phyloP scores from a whole-genome alignment of 2,797 vertebrate species.

The Trichosurus vulpecula region DNA sequence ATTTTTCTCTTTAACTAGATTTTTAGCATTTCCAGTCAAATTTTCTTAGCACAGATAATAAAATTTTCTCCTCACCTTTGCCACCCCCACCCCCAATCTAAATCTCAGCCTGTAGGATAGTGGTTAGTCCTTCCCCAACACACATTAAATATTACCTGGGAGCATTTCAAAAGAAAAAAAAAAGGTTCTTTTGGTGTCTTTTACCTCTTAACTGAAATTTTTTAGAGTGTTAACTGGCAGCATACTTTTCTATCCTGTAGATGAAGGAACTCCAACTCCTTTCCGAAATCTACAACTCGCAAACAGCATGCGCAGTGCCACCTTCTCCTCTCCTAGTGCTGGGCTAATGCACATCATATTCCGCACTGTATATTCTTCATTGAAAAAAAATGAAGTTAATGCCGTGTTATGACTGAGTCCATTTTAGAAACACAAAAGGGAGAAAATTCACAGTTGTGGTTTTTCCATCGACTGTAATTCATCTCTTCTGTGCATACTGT shows the following conservation, averaged over 20 bases:
- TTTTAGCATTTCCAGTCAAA: neutral
- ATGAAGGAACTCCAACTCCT: fast-evolving
- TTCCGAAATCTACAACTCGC: neutral
- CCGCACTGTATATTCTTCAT: neutral
- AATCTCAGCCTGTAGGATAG: neutral
- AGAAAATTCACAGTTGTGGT: neutral
- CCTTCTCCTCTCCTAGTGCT: neutral
- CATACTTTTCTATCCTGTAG: neutral
- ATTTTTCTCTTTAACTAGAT: neutral
- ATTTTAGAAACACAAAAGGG: neutral
- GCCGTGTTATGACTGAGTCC: neutral
- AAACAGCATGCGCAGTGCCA: neutral
- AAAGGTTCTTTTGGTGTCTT: neutral
- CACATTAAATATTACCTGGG: neutral
- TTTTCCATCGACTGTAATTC: neutral
- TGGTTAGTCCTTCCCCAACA: neutral
- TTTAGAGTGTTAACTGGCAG: fast-evolving
- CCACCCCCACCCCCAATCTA: neutral
- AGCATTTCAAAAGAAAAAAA: neutral
- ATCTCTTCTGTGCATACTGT: neutral
- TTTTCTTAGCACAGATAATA: neutral
- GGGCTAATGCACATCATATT: neutral
- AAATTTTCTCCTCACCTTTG: neutral
- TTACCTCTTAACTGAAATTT: neutral
- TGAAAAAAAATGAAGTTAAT: neutral